Base-by-base conservation (phyloP, 2,797 vertebrate species). In the Mormyrops boulengeri region DNA sequence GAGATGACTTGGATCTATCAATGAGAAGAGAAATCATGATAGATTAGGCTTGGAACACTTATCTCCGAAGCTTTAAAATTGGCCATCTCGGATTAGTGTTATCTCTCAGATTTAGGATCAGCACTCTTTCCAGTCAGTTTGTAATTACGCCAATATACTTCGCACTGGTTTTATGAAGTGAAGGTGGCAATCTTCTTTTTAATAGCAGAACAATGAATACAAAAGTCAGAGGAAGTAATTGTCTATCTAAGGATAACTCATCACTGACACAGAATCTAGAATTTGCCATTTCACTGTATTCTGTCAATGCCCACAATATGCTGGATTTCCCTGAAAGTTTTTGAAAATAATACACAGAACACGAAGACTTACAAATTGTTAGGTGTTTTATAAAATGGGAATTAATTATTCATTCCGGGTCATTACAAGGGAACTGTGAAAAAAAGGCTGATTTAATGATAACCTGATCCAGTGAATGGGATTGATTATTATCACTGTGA, bases 81-180 rank as follows among this genome's bases (percentile, higher is more conserved):
- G 30, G 86, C 47, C 38, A 47, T 88, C 55, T 38, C 55, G 55
- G 86, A 88, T 88, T 88, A 88, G 17, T 52, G 86, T 22, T 88
- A 88, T 88, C 86, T 19, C 55, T 88, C 86, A 88, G 44, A 88
- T 88, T 88, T 62, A 88, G 55, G 19, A 88, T 60, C 86, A 44
- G 53, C 55, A 60, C 34, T 88, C 62, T 88, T 88, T 88, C 55
- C 55, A 60, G 57, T 88, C 55, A 22, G 41, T 88, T 88, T 60
- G 55, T 62, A 47, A 88, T 44, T 62, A 88, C 44, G 38, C 55
- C 11, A 0, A 44, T 88, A 62, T 41, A 60, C 38, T 87, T 19
- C 86, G 62, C 53, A 53, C 50, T 87, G 53, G 17, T 57, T 57
- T 87, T 38, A 60, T 60, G 4, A 87, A 87, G 53, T 85, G 49